These are phyloP conservation scores for Conops quadrifasciatus DNA, from an alignment of 2,888 invertebrate species.

Conservation along the genomic window DNA sequence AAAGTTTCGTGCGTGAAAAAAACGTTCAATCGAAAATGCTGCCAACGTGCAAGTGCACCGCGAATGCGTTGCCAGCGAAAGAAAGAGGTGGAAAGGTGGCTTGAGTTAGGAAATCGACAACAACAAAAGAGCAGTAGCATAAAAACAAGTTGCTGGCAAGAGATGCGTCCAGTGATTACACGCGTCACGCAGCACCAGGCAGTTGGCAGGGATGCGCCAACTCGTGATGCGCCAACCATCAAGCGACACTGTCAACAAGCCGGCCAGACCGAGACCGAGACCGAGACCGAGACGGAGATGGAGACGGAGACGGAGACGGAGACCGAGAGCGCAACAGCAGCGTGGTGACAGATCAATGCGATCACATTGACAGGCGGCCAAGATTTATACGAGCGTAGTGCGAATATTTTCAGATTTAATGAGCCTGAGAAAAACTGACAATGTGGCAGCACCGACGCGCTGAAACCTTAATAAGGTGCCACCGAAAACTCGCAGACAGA, in stretches of 20 bases:
- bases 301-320: no score
- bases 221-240: no score
- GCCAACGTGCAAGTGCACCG: neutral
- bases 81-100: neutral
- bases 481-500: neutral
- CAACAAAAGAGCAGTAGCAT: neutral
- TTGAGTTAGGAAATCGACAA: neutral
- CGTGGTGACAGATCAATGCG: constrained; percentile 25
- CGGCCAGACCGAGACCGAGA: neutral
- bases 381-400: constrained; percentile 34
- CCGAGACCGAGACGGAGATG: no score
- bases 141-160: neutral
- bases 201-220: no score
- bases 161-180: constrained; percentile 33
- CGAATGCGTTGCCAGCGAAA: neutral
- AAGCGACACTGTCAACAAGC: neutral
- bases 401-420: constrained; percentile 35
- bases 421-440: constrained; percentile 34
- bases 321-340: neutral
- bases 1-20: neutral
- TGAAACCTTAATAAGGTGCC: constrained; percentile 13
- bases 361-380: constrained; percentile 25
- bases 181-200: constrained; percentile 7
- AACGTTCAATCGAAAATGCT: neutral
- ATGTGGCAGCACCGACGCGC: constrained; percentile 16